Percentiles rank a stretch among this genome's conserved stretches.
Evolutionary conservation across 1,140 invertebrate species (phyloP).

Genomic region (Pseudomyrmex cubaensis): DNA sequence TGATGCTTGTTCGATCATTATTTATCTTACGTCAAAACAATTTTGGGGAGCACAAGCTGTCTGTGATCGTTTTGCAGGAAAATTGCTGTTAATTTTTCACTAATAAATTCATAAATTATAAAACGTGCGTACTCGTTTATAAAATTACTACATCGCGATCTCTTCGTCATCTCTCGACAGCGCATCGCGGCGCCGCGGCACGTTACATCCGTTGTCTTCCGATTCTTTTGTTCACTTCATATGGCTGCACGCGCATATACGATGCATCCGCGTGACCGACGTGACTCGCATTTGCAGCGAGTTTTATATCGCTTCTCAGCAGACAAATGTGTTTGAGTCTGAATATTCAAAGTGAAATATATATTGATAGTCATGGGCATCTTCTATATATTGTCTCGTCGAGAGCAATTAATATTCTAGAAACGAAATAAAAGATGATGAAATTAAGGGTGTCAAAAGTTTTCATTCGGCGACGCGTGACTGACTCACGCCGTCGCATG

Average conservation of each 20-base stretch:
- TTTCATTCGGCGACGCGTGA: neutral
- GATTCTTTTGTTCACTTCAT: slow-evolving; percentile 31
- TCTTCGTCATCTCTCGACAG: neutral
- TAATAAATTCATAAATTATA: too few relatives aligned
- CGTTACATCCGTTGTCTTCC: neutral
- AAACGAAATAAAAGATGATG: slow-evolving; percentile 35
- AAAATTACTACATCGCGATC: neutral
- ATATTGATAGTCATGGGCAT: neutral
- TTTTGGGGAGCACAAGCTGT: too few relatives aligned
- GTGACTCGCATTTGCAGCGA: slow-evolving; percentile 37
- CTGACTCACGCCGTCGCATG: slow-evolving; percentile 20
- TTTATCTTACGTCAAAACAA: too few relatives aligned
- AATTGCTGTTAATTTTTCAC: too few relatives aligned
- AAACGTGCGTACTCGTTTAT: too few relatives aligned
- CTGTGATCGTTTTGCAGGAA: too few relatives aligned
- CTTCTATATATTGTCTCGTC: too few relatives aligned
- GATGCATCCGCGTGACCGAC: slow-evolving; percentile 54
- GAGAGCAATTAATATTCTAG: slow-evolving; percentile 32
- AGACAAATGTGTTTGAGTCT: neutral
- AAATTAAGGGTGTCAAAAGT: slow-evolving; percentile 2
- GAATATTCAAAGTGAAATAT: neutral
- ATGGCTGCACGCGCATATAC: neutral
- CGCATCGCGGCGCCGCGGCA: neutral
- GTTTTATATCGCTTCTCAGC: slow-evolving; percentile 1
- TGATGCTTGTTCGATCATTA: too few relatives aligned